These are phyloP conservation scores for Penaeus japonicus DNA, from an alignment of 1,140 invertebrate genomes.

Conservation along the genomic window DNA sequence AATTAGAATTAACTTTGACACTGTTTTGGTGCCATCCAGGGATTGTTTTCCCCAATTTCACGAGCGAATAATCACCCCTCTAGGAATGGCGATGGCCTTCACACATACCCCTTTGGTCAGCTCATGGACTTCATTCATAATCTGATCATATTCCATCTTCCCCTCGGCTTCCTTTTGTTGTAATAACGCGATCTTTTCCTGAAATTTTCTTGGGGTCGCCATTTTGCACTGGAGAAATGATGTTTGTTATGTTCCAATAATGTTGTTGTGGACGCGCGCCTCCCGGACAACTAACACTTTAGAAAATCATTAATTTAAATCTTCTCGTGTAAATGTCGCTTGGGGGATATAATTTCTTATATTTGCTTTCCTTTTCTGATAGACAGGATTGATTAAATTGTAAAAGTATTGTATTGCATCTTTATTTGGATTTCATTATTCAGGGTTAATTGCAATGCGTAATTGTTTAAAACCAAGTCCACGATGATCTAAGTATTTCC, in stretches of 20 bases:
- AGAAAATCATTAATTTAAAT: background rate
- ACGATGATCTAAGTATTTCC: no score
- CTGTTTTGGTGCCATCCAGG: no score
- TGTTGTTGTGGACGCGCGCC: background rate
- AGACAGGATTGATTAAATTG: no score
- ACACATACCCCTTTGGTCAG: conserved; percentile 43
- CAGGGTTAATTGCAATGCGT: no score
- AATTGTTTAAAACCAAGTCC: no score
- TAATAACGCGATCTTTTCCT: conserved; percentile 49
- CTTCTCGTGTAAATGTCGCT: background rate
- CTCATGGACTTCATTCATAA: conserved; percentile 46
- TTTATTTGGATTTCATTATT: no score
- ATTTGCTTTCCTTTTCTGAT: no score
- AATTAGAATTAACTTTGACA: no score
- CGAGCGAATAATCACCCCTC: background rate
- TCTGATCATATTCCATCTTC: conserved; percentile 34
- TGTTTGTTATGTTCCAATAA: conserved; percentile 53
- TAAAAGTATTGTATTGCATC: no score
- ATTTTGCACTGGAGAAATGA: conserved; percentile 42
- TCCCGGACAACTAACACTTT: background rate
- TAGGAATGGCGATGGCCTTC: background rate
- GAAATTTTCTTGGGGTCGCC: conserved; percentile 52
- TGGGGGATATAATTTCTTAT: no score
- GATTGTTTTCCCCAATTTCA: background rate
- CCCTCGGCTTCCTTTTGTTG: conserved; percentile 44